Base-by-base conservation (phyloP, 2,888 invertebrate species). In the Polyommatus icarus region DNA sequence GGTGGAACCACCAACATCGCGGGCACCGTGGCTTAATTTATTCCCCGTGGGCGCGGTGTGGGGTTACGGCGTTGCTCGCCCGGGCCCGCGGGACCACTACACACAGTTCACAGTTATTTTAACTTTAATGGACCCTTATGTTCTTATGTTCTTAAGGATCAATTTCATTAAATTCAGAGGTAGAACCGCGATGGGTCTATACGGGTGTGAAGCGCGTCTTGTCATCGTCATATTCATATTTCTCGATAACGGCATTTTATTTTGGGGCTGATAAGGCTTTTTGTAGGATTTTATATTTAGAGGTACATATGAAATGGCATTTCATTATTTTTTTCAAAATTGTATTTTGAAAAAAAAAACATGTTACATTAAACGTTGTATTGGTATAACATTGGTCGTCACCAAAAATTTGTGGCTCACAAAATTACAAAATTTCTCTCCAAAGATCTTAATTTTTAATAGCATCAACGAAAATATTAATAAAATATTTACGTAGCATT, bases 41-140 rank as follows among this genome's bases (percentile, higher is more conserved):
- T 83, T 77, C 81, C 81, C 82, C 77, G 40, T 80, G 72, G 81
- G 76, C 79, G 29, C 75, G 83, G 82, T 82, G 83, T 83, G 82
- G 77, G 77, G 80, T 83, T 83, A 82, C 83, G 77, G 54, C 61
- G 20, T 18, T 59, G n/a, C 61, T 12, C 8, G 20, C 8, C 24
- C 24, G 1, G 29, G 67, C 67, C 29, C 67, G 29, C 67, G 67
- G 67, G 67, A 67, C 67, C 29, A 20, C 6, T 18, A 15, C 67
- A 29, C 59, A 46, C 10, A 46, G 10, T 59, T 59, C 15, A 8
- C 8, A 7, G 15, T 20, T 20, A 59, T 59, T n/a, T 20, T 20
- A 59, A 7, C 20, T 59, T 5, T 20, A 7, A 20, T 20, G 1
- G 8, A 59, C 12, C n/a, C 15, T 59, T 20, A 59, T n/a, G n/a